These are phyloP conservation scores for Nudaria mundana DNA, from an alignment of 2,888 invertebrate genomes.

Conservation along the genomic window DNA sequence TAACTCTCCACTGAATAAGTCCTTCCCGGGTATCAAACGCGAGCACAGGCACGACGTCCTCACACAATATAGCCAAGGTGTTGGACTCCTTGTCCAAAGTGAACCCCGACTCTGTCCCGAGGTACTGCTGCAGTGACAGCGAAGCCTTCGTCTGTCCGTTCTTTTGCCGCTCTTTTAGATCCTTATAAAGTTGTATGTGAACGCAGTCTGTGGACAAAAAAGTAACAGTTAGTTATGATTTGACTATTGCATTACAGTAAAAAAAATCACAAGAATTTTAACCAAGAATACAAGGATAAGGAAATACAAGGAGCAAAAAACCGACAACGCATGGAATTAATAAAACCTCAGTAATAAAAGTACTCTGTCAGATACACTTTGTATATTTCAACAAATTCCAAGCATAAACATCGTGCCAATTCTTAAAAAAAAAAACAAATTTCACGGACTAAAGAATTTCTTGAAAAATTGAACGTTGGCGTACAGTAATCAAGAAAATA, in stretches of 20 bases:
- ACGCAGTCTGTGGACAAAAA: conserved; percentile 88
- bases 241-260: background rate
- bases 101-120: conserved; percentile 93
- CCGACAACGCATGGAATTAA: too few relatives aligned
- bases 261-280: too few relatives aligned
- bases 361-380: too few relatives aligned
- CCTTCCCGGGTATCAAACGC: conserved; percentile 94
- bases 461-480: conserved; percentile 30
- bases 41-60: conserved; percentile 91
- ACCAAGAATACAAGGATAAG: too few relatives aligned
- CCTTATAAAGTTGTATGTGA: conserved; percentile 93
- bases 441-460: conserved; percentile 15
- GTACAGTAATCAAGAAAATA: conserved; percentile 38
- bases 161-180: conserved; percentile 92
- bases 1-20: conserved; percentile 92
- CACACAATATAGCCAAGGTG: conserved; percentile 93
- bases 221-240: background rate
- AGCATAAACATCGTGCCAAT: too few relatives aligned
- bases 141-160: conserved; percentile 94
- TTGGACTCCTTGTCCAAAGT: conserved; percentile 95
- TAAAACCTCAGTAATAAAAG: too few relatives aligned
- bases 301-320: too few relatives aligned
- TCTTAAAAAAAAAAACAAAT: conserved; percentile 6
- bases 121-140: conserved; percentile 91
- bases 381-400: too few relatives aligned